Conservation (phyloP, 2,797 vertebrate genomes). For the Pseudomugil gertrudae region DNA sequence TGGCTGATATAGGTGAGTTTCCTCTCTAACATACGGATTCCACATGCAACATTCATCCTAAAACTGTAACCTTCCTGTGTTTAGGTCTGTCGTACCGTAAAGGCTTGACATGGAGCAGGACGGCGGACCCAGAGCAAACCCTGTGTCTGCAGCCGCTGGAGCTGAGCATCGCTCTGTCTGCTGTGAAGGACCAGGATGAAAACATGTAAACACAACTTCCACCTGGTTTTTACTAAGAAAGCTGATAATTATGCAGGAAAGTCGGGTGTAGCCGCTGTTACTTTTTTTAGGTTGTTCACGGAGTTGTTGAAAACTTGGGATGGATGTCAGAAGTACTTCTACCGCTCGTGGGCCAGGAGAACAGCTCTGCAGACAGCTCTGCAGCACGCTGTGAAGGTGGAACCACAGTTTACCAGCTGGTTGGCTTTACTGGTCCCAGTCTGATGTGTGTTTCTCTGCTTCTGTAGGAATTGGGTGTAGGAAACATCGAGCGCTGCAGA, state of each 20-base stretch:
- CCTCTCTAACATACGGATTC: neutral
- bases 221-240: neutral
- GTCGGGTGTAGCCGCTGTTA: neutral
- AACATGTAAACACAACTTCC: constrained; percentile 72
- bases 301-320: constrained; percentile 89
- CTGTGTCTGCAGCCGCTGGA: constrained; percentile 89
- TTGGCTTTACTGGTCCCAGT: neutral
- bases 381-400: constrained; percentile 88
- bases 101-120: constrained; percentile 89
- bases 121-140: constrained; percentile 77
- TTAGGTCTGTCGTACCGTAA: constrained; percentile 95
- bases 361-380: constrained; percentile 84
- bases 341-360: constrained; percentile 89
- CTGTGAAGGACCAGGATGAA: constrained; percentile 74
- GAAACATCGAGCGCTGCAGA: constrained; percentile 88
- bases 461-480: constrained; percentile 88
- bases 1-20: constrained; percentile 86
- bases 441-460: constrained; percentile 17
- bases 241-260: neutral
- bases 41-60: neutral
- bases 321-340: constrained; percentile 97
- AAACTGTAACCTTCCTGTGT: neutral
- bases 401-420: neutral
- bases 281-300: constrained; percentile 83
- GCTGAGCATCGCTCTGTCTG: constrained; percentile 80